Conservation (phyloP, 35 echinoderm and acorn worm genomes). For the Apostichopus parvimensis region DNA sequence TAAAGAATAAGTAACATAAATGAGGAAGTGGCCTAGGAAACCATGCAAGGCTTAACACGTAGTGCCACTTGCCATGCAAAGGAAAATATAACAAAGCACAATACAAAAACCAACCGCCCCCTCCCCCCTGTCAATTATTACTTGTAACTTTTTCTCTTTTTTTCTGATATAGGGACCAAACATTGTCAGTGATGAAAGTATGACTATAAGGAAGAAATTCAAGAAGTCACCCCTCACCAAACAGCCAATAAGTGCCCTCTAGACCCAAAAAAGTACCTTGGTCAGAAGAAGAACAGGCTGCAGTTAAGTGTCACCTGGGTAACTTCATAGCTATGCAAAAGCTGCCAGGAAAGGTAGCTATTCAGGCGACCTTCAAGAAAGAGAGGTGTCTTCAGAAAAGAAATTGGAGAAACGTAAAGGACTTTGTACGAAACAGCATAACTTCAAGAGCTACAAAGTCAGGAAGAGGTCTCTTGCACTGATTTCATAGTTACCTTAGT, state of each 20-base stretch:
- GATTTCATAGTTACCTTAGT: neutral
- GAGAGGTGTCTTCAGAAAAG: conserved; percentile 13
- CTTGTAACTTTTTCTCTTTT: too few species aligned
- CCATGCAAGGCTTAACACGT: too few species aligned
- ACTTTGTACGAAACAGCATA: conserved; percentile 14
- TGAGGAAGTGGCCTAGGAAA: too few species aligned
- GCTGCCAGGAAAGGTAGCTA: conserved; percentile 14
- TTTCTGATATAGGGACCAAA: too few species aligned
- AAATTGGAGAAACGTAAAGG: conserved; percentile 31
- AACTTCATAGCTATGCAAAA: conserved; percentile 21
- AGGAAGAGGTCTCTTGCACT: neutral
- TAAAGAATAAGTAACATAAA: too few species aligned
- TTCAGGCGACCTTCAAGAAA: neutral
- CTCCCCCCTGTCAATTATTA: too few species aligned
- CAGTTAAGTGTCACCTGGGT: neutral
- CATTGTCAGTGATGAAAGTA: too few species aligned
- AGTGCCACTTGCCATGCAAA: too few species aligned
- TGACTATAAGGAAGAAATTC: too few species aligned
- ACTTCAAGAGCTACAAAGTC: conserved; percentile 27
- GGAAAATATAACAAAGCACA: too few species aligned
- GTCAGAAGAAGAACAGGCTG: conserved; percentile 21
- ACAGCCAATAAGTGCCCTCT: neutral
- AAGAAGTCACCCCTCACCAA: too few species aligned
- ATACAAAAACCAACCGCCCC: too few species aligned
- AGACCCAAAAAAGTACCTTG: neutral